phyloP scores from a whole-genome alignment of 2,888 invertebrate genomes.

The Lacanobia oleracea region DNA sequence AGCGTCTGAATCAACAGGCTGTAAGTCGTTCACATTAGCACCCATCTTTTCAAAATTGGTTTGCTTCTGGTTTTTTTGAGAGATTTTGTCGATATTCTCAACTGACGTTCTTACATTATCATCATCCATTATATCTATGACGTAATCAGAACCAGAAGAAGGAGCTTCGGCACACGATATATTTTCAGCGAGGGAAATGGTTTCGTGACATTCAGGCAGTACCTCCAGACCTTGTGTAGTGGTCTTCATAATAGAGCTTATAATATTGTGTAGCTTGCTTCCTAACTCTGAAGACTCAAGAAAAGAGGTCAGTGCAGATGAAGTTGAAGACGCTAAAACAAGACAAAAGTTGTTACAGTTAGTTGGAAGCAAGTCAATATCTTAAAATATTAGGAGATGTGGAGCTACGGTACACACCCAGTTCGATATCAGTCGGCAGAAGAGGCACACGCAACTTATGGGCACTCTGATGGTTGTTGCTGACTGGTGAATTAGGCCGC shows the following conservation, averaged over 20 bases:
- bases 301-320: conserved; percentile 62
- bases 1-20: conserved; percentile 63
- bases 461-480: conserved; percentile 53
- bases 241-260: conserved; percentile 71
- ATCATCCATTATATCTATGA: conserved; percentile 75
- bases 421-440: conserved; percentile 76
- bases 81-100: conserved; percentile 61
- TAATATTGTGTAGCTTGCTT: conserved; percentile 75
- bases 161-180: conserved; percentile 61
- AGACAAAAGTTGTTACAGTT: conserved; percentile 40
- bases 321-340: conserved; percentile 71
- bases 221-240: conserved; percentile 63
- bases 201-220: conserved; percentile 71
- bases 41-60: conserved; percentile 22
- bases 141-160: conserved; percentile 73
- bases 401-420: conserved; percentile 66
- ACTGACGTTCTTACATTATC: conserved; percentile 76
- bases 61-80: conserved; percentile 40
- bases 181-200: conserved; percentile 46
- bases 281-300: conserved; percentile 76
- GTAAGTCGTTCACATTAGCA: conserved; percentile 43
- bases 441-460: conserved; percentile 76
- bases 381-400: background rate
- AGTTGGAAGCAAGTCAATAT: background rate
- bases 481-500: conserved; percentile 40